Percentiles rank a stretch among this genome's conserved stretches.
phyloP scores from a whole-genome alignment of 2,888 invertebrate genomes.

The Sesia apiformis region DNA sequence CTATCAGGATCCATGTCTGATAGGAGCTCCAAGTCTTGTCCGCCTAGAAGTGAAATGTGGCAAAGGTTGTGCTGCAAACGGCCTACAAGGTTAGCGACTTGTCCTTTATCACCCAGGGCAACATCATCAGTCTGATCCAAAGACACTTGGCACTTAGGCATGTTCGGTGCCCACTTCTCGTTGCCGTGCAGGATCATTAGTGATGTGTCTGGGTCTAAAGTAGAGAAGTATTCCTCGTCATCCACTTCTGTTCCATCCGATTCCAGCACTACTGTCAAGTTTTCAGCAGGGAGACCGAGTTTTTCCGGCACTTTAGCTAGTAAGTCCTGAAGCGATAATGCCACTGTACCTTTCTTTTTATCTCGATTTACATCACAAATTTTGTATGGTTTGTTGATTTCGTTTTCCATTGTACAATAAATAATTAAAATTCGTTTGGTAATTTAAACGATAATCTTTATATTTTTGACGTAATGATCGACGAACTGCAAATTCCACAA shows the following conservation, averaged over 20 bases:
- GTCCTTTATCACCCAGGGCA: conserved; percentile 64
- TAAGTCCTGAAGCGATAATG: conserved; percentile 85
- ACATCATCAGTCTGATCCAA: conserved; percentile 75
- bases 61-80: conserved; percentile 86
- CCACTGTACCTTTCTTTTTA: conserved; percentile 88
- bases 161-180: conserved; percentile 83
- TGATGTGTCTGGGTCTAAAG: conserved; percentile 89
- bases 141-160: conserved; percentile 77
- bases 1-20: conserved; percentile 94
- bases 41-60: conserved; percentile 88
- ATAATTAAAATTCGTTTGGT: background rate
- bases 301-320: conserved; percentile 84
- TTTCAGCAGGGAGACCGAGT: conserved; percentile 76
- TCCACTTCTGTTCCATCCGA: conserved; percentile 96
- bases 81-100: conserved; percentile 84
- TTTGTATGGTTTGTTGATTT: conserved; percentile 81
- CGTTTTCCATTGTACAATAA: conserved; percentile 66
- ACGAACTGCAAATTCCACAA: too few relatives aligned
- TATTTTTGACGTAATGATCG: too few relatives aligned
- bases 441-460: too few relatives aligned
- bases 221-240: conserved; percentile 95
- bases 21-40: conserved; percentile 87
- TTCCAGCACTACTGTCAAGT: conserved; percentile 89
- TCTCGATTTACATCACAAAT: conserved; percentile 86
- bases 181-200: conserved; percentile 86